Evolutionary conservation across 1,140 invertebrate genomes (phyloP).

Genomic region (Atta colombica): DNA sequence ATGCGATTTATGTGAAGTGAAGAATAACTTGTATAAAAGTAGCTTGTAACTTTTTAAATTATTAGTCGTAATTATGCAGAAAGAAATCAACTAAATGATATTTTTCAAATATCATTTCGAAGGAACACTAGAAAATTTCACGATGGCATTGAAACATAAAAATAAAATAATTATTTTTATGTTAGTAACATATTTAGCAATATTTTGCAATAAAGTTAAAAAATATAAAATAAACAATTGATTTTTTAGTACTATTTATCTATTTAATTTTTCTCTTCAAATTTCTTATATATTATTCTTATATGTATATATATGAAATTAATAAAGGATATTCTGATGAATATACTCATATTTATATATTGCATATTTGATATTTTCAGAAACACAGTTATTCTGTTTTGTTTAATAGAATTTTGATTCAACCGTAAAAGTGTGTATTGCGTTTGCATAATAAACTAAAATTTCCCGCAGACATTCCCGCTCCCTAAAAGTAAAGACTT

Average conservation of each 20-base stretch:
- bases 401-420: constrained; percentile 4
- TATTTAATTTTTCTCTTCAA: neutral
- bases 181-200: neutral
- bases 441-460: neutral
- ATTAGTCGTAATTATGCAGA: neutral
- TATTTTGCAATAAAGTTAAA: neutral
- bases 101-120: neutral
- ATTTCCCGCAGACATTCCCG: constrained; percentile 9
- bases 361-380: neutral
- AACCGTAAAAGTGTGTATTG: neutral
- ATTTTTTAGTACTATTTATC: neutral
- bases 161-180: constrained; percentile 14
- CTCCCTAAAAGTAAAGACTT: constrained; percentile 33
- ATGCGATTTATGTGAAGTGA: neutral
- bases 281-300: neutral
- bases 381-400: neutral
- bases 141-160: neutral
- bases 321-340: neutral
- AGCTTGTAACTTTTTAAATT: constrained; percentile 24
- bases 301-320: no score
- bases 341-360: neutral
- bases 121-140: neutral
- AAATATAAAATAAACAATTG: neutral
- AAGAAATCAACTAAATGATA: neutral
- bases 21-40: neutral